These are phyloP conservation scores for Platalea minor DNA, from an alignment of 2,797 vertebrate species.

Conservation along the genomic window DNA sequence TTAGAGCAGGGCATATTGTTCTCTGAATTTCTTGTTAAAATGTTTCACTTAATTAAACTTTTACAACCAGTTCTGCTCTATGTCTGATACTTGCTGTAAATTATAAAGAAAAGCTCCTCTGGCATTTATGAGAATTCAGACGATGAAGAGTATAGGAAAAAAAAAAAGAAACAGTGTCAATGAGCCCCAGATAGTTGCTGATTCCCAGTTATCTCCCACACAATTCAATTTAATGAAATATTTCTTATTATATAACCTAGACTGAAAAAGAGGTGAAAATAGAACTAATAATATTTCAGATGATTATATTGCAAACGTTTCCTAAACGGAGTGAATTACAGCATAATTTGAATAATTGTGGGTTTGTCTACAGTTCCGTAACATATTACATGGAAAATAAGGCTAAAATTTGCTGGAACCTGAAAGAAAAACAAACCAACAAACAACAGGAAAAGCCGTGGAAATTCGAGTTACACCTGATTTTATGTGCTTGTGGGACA, in stretches of 20 bases:
- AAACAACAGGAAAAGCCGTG: neutral
- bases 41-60: constrained; percentile 77
- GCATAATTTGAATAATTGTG: neutral
- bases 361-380: neutral
- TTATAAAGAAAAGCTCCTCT: constrained; percentile 28
- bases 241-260: neutral
- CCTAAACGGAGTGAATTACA: neutral
- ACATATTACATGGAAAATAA: neutral
- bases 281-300: neutral
- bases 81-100: constrained; percentile 68
- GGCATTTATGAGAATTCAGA: constrained; percentile 53
- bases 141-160: neutral
- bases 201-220: neutral
- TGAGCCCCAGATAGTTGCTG: neutral
- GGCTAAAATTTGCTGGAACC: neutral
- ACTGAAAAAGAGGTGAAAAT: neutral
- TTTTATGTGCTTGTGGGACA: rapidly evolving
- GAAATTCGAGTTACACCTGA: neutral
- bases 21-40: constrained; percentile 78
- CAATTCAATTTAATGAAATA: neutral
- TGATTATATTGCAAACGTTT: neutral
- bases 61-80: constrained; percentile 78
- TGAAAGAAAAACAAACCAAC: neutral
- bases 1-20: constrained; percentile 75
- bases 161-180: neutral